phyloP scores from a whole-genome alignment of 2,797 vertebrate genomes.

The Pelobates cultripes region DNA sequence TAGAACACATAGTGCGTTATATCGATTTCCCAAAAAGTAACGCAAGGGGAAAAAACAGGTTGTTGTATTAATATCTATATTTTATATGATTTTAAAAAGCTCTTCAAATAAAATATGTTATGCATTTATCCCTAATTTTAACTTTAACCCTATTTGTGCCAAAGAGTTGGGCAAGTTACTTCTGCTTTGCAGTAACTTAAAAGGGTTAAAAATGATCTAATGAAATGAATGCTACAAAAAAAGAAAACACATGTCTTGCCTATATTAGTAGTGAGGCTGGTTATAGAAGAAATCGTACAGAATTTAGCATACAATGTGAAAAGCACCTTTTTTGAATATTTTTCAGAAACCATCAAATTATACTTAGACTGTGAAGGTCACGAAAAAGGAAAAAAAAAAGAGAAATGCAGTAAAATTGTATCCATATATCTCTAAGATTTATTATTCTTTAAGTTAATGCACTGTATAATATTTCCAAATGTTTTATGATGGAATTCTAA shows the following conservation, averaged over 20 bases:
- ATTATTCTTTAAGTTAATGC: constrained; percentile 54
- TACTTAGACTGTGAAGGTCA: constrained; percentile 48
- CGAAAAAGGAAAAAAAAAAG: constrained; percentile 25
- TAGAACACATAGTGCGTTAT: too few species aligned
- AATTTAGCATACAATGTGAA: constrained; percentile 37
- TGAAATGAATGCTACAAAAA: constrained; percentile 20
- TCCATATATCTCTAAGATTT: constrained; percentile 52
- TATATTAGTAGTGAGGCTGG: constrained; percentile 23
- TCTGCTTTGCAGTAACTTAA: background rate
- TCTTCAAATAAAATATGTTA: too few species aligned
- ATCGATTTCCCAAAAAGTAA: too few species aligned
- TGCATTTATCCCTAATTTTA: too few species aligned
- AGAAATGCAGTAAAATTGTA: constrained; percentile 38
- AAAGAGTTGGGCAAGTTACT: too few species aligned
- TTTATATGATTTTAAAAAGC: too few species aligned
- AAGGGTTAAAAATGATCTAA: constrained; percentile 9
- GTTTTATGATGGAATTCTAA: constrained; percentile 51
- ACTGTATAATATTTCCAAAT: constrained; percentile 50
- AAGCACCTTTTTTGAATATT: constrained; percentile 41
- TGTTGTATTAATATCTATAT: too few species aligned
- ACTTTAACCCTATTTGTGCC: too few species aligned
- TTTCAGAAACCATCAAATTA: constrained; percentile 51
- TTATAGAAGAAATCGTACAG: constrained; percentile 26
- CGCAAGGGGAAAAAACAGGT: too few species aligned
- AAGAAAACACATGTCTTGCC: constrained; percentile 14